A percentile compares a stretch with the other conserved stretches of the same genome.
phyloP scores from a whole-genome alignment of 2,113 vertebrate genomes.

The Drymodes brunneopygia region DNA sequence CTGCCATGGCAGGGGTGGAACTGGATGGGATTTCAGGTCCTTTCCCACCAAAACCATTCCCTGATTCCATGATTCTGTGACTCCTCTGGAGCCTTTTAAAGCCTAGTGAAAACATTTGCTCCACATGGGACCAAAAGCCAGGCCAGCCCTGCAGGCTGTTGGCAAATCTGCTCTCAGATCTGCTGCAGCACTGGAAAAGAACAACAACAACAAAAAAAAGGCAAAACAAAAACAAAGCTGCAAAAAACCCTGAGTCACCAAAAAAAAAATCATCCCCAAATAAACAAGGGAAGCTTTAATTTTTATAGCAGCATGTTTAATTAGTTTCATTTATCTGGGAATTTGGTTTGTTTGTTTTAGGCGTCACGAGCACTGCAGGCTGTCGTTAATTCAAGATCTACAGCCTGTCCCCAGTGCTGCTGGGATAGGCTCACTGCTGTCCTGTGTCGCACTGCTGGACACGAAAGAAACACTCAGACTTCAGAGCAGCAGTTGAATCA shows the following conservation, averaged over 20 bases:
- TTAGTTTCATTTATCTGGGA: conserved; percentile 20
- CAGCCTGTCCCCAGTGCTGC: background rate
- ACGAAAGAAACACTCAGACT: too few relatives aligned
- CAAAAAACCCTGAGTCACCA: background rate
- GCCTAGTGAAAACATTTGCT: background rate
- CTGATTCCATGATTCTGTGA: background rate
- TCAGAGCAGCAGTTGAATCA: too few relatives aligned
- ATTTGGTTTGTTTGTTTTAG: conserved; percentile 7
- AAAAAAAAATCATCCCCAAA: background rate
- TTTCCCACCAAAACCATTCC: background rate
- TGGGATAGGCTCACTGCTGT: background rate
- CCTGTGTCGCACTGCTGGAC: too few relatives aligned
- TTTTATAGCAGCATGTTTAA: conserved; percentile 11
- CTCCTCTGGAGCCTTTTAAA: background rate
- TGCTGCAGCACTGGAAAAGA: background rate
- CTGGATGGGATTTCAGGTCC: background rate
- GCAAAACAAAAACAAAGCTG: background rate
- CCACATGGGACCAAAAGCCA: background rate
- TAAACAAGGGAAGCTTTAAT: background rate
- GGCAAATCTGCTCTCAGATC: background rate
- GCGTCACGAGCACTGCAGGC: background rate
- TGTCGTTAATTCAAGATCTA: background rate
- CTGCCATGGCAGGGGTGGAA: background rate
- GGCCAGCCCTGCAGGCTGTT: background rate
- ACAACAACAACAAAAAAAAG: background rate